Evolutionary conservation across 2,797 vertebrate genomes (phyloP), one percentile per base, ranked within the genome.

Genomic region (Trachops cirrhosus): DNA sequence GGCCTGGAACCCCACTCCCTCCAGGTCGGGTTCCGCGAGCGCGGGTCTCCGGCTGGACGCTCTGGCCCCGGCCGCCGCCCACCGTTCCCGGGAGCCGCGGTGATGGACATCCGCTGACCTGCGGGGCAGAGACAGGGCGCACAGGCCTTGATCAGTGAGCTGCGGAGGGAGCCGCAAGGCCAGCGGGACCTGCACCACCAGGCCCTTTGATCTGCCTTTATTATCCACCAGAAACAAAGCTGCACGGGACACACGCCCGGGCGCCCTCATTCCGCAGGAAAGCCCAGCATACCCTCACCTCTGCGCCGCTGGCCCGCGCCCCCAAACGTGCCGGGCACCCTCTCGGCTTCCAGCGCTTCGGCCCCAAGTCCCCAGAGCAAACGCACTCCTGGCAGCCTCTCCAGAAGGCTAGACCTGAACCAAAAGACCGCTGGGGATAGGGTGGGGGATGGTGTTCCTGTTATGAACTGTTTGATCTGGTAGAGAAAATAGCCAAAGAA

Each of bases 71-170:
- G 59, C 89, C 74, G 89, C 96, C 93, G 94, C 93, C 97, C 41
- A 86, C 77, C 21, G 97, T 79, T 94, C 94, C 95, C 93, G 94
- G 98, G 97, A 98, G 98, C 97, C 92, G 84, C 26, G 59, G 87
- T 99, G 98, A 98, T 98, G 98, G 98, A 99, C 98, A 97, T 98
- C 93, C 96, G 97, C 97, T 99, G 98, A 99, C 98, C 98, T 97
- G 91, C 94, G 97, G 98, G 98, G 98, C 98, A 98, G 96, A 96
- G 97, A 96, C 97, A 96, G 96, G 73, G 97, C 98, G 44, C 82
- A 97, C 87, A 97, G 98, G 95, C 98, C 98, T 98, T 98, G 99
- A 99, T 99, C 99, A 98, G 34, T 98, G 98, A 98, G 98, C 98
- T 98, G 98, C 96, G 97, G 98, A 98, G 94, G 97, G 97, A 97